phyloP scores from a whole-genome alignment of 2,113 vertebrate genomes.

The Cyphomyrus plagiostoma region DNA sequence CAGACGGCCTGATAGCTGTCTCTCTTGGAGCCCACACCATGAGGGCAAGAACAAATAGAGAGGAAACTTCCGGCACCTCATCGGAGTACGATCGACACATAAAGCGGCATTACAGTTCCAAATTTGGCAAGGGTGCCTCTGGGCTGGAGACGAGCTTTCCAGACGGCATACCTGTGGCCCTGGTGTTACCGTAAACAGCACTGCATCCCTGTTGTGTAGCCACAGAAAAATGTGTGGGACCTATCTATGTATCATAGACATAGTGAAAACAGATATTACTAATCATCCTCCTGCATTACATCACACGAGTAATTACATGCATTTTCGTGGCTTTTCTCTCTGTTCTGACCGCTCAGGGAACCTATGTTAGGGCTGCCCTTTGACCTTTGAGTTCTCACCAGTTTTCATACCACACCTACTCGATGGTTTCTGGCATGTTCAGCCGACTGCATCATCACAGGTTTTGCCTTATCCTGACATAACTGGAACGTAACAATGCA shows the following conservation, averaged over 20 bases:
- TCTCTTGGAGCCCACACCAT: not conserved
- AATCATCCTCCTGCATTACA: not conserved
- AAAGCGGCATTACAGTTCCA: not conserved
- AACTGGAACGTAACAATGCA: not conserved
- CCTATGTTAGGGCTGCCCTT: not conserved
- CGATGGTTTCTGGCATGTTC: too few species aligned
- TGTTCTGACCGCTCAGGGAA: not conserved
- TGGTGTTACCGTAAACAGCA: not conserved
- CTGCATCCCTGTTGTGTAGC: not conserved
- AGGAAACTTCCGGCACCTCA: not conserved
- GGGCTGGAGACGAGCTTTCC: too few species aligned
- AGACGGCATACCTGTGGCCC: not conserved
- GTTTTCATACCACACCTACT: too few species aligned
- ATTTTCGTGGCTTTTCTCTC: not conserved
- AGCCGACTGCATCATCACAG: not conserved
- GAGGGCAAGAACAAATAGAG: slow-evolving; percentile 1
- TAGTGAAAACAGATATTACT: not conserved
- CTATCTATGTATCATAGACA: not conserved
- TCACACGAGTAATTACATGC: not conserved
- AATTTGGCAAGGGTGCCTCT: not conserved
- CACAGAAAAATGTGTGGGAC: not conserved
- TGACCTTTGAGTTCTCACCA: not conserved
- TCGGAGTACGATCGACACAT: not conserved
- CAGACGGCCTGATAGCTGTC: slow-evolving; percentile 18
- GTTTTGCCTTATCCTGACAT: not conserved